These are phyloP conservation scores for Pithys albifrons DNA, from an alignment of 2,113 vertebrate species.

Conservation along the genomic window DNA sequence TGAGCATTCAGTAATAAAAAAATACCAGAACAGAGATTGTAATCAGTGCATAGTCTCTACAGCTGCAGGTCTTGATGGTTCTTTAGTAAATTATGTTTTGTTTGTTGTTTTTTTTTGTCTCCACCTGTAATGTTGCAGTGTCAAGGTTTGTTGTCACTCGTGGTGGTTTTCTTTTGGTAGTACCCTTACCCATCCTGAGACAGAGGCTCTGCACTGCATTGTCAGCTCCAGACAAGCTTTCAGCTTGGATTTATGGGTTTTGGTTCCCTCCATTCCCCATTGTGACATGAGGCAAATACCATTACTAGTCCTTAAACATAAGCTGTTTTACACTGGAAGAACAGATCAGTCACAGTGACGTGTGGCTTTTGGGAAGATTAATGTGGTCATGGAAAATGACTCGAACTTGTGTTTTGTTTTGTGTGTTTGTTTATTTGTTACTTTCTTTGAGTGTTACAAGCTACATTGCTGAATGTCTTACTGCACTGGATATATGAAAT, in stretches of 20 bases:
- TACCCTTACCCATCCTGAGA: background rate
- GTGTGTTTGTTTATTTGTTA: background rate
- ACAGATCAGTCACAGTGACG: background rate
- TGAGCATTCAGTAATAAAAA: background rate
- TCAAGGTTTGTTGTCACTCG: background rate
- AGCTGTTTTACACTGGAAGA: background rate
- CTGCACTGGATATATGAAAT: background rate
- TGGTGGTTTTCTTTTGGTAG: conserved; percentile 11
- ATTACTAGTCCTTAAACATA: background rate
- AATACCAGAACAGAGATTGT: background rate
- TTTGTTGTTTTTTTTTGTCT: background rate
- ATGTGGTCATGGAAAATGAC: background rate
- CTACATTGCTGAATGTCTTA: background rate
- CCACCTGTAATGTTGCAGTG: background rate
- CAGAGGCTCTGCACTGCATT: background rate
- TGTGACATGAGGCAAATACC: background rate
- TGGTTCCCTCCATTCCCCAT: background rate
- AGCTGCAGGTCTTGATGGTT: background rate
- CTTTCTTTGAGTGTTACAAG: background rate
- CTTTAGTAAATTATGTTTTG: background rate
- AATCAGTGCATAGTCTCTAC: background rate
- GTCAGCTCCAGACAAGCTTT: background rate
- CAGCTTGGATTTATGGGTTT: background rate
- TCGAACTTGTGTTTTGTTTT: background rate
- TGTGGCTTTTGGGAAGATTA: background rate